Evolutionary conservation across 2,113 vertebrate genomes (phyloP).

Genomic region (Abramis brama): DNA sequence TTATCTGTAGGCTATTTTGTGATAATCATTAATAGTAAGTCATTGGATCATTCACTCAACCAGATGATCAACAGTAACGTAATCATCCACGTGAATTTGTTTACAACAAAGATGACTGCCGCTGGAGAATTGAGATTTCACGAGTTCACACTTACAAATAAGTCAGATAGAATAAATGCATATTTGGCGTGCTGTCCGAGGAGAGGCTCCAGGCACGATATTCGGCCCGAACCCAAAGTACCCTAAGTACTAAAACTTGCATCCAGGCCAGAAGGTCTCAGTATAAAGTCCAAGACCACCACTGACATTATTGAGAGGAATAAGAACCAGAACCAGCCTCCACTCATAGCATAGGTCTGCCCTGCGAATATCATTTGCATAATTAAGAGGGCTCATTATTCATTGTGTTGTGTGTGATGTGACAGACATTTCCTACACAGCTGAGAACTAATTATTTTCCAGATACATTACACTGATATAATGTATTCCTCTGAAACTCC

Average conservation of each 20-base stretch:
- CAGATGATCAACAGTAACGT: no score
- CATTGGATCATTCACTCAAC: background rate
- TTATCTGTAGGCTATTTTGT: background rate
- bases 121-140: no score
- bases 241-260: background rate
- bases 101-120: no score
- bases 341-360: constrained; percentile 4
- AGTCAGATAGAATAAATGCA: no score
- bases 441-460: constrained; percentile 64
- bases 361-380: constrained; percentile 63
- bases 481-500: constrained; percentile 57
- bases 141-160: no score
- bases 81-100: no score
- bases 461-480: constrained; percentile 58
- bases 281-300: background rate
- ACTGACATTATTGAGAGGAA: background rate
- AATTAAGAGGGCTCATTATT: constrained; percentile 72
- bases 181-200: no score
- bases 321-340: background rate
- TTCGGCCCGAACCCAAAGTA: no score
- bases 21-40: background rate
- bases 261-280: background rate
- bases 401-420: constrained; percentile 62
- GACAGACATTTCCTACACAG: constrained; percentile 57
- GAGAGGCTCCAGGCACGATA: no score